These are phyloP conservation scores for Lepidocyrtoides sp. DNA, from an alignment of 2,888 invertebrate genomes.

Conservation along the genomic window DNA sequence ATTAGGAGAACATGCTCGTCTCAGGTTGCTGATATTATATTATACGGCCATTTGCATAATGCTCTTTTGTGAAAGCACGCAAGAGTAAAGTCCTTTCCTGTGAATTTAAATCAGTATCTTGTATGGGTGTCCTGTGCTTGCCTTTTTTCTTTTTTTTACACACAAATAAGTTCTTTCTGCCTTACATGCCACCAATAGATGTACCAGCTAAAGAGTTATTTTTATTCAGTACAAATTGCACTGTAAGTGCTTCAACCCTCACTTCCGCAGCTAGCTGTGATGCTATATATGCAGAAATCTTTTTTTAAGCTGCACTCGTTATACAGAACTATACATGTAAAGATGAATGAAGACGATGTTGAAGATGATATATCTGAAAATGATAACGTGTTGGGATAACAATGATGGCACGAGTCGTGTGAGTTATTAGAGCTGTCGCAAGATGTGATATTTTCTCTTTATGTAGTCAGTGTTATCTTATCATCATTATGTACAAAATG, in stretches of 20 bases:
- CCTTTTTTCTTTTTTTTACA: background rate
- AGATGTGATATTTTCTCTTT: background rate
- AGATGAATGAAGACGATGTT: background rate
- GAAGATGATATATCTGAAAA: background rate
- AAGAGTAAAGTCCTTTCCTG: background rate
- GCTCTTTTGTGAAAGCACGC: slow-evolving; percentile 22
- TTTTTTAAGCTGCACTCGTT: background rate
- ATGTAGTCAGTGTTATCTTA: background rate
- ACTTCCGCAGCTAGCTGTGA: slow-evolving; percentile 29
- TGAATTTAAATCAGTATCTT: background rate
- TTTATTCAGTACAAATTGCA: slow-evolving; percentile 6
- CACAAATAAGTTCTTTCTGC: background rate
- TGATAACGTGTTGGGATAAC: slow-evolving; percentile 2
- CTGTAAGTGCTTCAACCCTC: slow-evolving; percentile 23
- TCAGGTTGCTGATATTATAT: slow-evolving; percentile 50
- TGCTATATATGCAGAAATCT: background rate
- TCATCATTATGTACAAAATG: background rate
- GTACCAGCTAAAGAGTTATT: background rate
- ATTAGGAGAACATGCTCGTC: slow-evolving; percentile 24
- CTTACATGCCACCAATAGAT: background rate
- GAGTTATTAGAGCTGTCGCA: slow-evolving; percentile 24
- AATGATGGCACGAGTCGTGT: background rate
- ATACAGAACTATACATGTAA: background rate
- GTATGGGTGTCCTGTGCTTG: background rate
- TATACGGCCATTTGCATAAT: slow-evolving; percentile 58